Conservation (phyloP, 2,113 vertebrate genomes). For the Chaetodon trifascialis region DNA sequence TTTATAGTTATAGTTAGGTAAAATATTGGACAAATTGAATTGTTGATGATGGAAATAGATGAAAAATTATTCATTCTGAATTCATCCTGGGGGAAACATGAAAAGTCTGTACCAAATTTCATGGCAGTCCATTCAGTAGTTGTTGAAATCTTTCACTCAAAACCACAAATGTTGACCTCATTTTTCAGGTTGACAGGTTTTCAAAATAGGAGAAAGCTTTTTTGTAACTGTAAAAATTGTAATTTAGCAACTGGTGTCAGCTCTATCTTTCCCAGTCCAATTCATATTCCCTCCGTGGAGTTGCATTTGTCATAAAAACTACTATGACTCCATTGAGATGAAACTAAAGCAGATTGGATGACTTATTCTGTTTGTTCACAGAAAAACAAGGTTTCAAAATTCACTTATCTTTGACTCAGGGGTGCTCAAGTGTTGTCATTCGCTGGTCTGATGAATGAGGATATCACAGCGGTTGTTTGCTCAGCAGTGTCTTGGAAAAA, state of each 20-base stretch:
- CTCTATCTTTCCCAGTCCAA: conserved; percentile 36
- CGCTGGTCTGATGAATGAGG: conserved; percentile 57
- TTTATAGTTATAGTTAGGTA: too few species aligned
- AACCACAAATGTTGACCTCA: background rate
- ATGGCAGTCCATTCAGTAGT: too few species aligned
- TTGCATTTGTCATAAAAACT: conserved; percentile 51
- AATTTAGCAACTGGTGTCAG: conserved; percentile 32
- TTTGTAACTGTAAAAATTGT: conserved; percentile 15
- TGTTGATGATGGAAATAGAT: background rate
- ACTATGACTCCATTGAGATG: conserved; percentile 47
- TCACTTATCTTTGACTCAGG: conserved; percentile 66
- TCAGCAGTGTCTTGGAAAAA: conserved; percentile 34
- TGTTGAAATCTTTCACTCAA: background rate
- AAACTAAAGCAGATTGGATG: conserved; percentile 49
- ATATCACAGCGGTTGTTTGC: conserved; percentile 51
- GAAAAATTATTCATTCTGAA: background rate
- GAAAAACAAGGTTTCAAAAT: conserved; percentile 60
- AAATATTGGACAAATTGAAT: too few species aligned
- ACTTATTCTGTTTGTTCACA: conserved; percentile 67
- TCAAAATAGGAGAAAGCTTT: background rate
- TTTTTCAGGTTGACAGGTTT: background rate
- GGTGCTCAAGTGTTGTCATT: conserved; percentile 57
- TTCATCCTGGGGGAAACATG: too few species aligned
- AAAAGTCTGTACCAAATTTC: background rate
- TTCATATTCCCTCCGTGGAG: conserved; percentile 15